phyloP scores from a whole-genome alignment of 2,888 invertebrate genomes.

The Dasysyrphus tricinctus region DNA sequence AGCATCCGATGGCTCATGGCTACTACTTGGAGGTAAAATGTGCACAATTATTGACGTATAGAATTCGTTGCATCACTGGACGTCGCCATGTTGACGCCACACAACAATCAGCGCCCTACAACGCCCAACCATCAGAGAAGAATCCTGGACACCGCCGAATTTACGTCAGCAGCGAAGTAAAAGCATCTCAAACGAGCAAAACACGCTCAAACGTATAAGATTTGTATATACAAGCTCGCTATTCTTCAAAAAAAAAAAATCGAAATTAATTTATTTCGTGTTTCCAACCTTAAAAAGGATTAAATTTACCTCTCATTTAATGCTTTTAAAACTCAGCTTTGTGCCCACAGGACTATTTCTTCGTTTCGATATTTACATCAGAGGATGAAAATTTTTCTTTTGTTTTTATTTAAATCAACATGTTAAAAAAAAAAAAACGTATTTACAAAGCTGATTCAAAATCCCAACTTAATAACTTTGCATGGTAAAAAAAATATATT shows the following conservation, averaged over 20 bases:
- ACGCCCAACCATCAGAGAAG: no score
- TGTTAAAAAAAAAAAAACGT: conserved; percentile 33
- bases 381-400: conserved; percentile 26
- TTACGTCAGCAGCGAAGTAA: no score
- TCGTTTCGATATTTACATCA: neutral
- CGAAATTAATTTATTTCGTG: conserved; percentile 3
- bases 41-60: no score
- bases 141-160: no score
- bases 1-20: no score
- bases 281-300: conserved; percentile 17
- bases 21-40: no score
- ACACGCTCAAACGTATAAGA: no score
- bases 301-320: conserved; percentile 24
- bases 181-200: no score
- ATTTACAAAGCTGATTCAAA: conserved; percentile 48
- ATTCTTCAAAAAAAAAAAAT: neutral
- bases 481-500: conserved; percentile 29
- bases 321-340: neutral
- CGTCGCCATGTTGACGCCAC: no score
- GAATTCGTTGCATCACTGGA: no score
- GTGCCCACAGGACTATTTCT: neutral
- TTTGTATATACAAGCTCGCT: neutral
- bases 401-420: conserved; percentile 43
- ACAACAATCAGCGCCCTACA: no score
- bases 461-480: conserved; percentile 48